These are phyloP conservation scores for Cotesia typhae DNA, from an alignment of 1,140 invertebrate genomes.

Conservation along the genomic window DNA sequence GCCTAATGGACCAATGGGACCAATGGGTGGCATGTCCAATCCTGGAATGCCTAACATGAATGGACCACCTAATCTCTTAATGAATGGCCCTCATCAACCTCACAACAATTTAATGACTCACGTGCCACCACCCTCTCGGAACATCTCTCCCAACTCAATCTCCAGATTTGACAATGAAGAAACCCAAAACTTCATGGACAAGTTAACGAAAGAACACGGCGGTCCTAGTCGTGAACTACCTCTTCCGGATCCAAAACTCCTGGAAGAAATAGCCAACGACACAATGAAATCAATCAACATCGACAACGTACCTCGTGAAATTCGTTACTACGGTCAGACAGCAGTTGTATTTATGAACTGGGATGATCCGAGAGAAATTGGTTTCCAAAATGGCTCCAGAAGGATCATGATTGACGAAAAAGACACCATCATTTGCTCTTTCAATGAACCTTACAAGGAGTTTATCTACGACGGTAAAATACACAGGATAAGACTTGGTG, in stretches of 20 bases:
- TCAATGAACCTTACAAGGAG: constrained; percentile 78
- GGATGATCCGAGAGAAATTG: constrained; percentile 86
- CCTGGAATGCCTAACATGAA: constrained; percentile 43
- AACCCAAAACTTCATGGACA: constrained; percentile 36
- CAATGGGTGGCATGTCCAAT: constrained; percentile 45
- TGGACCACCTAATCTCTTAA: constrained; percentile 47
- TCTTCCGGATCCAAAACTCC: constrained; percentile 66
- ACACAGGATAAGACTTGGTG: constrained; percentile 86
- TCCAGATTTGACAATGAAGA: constrained; percentile 34
- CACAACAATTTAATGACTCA: constrained; percentile 12
- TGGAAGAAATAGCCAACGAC: constrained; percentile 73
- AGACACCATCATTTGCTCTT: constrained; percentile 72
- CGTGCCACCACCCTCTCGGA: constrained; percentile 4
- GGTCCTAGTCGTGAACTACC: constrained; percentile 62
- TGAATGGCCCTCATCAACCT: constrained; percentile 49
- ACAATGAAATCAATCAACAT: constrained; percentile 84
- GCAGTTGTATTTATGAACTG: constrained; percentile 85
- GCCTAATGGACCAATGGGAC: constrained; percentile 50
- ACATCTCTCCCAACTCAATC: constrained; percentile 40
- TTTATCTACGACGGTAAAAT: constrained; percentile 75
- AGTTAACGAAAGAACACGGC: constrained; percentile 36
- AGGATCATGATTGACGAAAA: constrained; percentile 76
- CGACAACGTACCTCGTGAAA: constrained; percentile 81
- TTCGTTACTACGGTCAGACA: constrained; percentile 85
- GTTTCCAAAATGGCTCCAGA: constrained; percentile 78